These are phyloP conservation scores for Drosophila arawakana DNA, from an alignment of 1,140 invertebrate genomes.

Conservation along the genomic window DNA sequence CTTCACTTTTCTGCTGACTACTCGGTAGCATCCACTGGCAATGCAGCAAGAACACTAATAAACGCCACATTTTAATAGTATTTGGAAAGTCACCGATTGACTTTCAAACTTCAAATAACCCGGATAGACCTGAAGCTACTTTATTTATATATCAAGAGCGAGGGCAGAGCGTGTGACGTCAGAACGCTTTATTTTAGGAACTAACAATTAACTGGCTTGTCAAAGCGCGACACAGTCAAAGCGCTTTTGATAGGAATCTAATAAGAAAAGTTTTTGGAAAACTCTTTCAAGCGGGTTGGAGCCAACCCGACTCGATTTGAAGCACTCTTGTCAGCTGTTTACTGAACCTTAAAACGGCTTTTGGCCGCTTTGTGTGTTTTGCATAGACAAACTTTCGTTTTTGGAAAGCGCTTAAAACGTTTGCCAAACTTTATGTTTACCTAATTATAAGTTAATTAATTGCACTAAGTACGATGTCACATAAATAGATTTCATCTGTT, in stretches of 20 bases:
- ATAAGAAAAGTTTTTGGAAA: constrained; percentile 64
- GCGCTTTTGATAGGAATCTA: constrained; percentile 71
- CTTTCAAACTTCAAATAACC: constrained; percentile 63
- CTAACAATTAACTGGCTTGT: constrained; percentile 70
- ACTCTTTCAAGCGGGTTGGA: constrained; percentile 38
- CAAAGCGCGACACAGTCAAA: constrained; percentile 66
- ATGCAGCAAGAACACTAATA: constrained; percentile 36
- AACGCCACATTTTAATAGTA: constrained; percentile 48
- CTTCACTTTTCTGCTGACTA: constrained; percentile 10
- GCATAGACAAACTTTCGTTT: constrained; percentile 62
- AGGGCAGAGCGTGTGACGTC: constrained; percentile 29
- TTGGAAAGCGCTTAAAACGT: constrained; percentile 57
- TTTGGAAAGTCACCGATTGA: constrained; percentile 7
- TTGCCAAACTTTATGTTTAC: constrained; percentile 48
- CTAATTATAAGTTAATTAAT: constrained; percentile 41
- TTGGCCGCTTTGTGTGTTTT: constrained; percentile 28
- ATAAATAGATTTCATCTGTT: neutral
- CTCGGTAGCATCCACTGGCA: constrained; percentile 35
- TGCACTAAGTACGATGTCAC: constrained; percentile 18
- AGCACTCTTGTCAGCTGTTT: constrained; percentile 41
- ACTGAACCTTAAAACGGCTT: constrained; percentile 65
- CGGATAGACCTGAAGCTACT: neutral
- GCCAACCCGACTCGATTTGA: neutral
- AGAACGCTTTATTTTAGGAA: constrained; percentile 5
- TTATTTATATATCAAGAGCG: constrained; percentile 30